Percentiles rank a stretch among this genome's conserved stretches.
Evolutionary conservation across 2,888 invertebrate genomes (phyloP).

Genomic region (Uropetala carovei): DNA sequence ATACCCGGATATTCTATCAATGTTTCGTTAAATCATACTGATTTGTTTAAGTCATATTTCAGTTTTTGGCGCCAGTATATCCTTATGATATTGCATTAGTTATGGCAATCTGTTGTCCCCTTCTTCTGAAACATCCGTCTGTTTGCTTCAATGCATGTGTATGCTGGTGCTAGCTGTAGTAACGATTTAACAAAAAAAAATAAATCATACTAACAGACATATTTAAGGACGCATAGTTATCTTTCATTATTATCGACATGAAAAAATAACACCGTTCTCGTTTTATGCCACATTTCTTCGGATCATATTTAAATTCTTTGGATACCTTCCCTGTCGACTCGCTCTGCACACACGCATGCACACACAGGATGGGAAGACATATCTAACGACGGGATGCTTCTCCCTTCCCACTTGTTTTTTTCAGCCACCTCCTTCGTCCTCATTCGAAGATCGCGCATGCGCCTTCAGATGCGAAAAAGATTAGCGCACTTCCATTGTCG

Average conservation of each 20-base stretch:
- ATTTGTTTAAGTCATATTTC: background rate
- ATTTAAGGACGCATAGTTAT: background rate
- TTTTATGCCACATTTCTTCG: background rate
- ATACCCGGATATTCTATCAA: too few relatives aligned
- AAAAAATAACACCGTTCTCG: background rate
- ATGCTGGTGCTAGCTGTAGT: background rate
- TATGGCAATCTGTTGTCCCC: too few relatives aligned
- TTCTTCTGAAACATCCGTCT: background rate
- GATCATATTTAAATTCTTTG: conserved; percentile 26
- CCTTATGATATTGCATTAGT: background rate
- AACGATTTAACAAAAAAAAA: background rate
- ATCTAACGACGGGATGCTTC: background rate
- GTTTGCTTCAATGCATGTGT: background rate
- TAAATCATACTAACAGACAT: too few relatives aligned
- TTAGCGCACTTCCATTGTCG: conserved; percentile 19
- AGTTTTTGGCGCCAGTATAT: too few relatives aligned
- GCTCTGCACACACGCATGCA: background rate
- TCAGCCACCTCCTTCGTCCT: too few relatives aligned
- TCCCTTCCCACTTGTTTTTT: too few relatives aligned
- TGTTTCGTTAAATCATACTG: background rate
- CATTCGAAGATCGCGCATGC: background rate
- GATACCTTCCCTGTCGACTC: background rate
- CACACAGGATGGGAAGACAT: background rate
- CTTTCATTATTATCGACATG: background rate
- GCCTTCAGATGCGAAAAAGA: conserved; percentile 2